Conservation (phyloP, 2,888 invertebrate species). For the Leptarthrus brevirostris region DNA sequence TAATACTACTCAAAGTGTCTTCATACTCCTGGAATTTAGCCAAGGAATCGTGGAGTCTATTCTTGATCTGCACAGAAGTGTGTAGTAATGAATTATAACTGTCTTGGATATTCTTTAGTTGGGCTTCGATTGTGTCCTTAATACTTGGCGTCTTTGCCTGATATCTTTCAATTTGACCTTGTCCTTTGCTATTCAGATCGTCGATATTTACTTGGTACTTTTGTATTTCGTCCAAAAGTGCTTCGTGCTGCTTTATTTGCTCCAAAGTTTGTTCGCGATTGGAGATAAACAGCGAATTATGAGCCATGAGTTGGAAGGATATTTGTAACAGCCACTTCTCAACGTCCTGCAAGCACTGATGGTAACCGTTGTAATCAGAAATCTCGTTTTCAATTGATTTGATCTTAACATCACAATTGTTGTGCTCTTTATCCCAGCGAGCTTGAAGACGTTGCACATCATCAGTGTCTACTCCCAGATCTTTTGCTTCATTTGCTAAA, state of each 20-base stretch:
- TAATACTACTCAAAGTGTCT: slow-evolving; percentile 86
- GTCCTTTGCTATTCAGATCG: slow-evolving; percentile 84
- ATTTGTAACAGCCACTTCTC: slow-evolving; percentile 96
- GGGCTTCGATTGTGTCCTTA: slow-evolving; percentile 82
- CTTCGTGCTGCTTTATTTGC: slow-evolving; percentile 89
- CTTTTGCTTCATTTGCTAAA: slow-evolving; percentile 78
- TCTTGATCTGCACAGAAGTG: slow-evolving; percentile 91
- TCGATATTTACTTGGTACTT: slow-evolving; percentile 85
- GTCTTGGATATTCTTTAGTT: slow-evolving; percentile 90
- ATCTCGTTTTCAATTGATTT: slow-evolving; percentile 83
- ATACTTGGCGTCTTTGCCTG: slow-evolving; percentile 78
- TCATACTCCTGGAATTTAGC: slow-evolving; percentile 95
- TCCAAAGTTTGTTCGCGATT: slow-evolving; percentile 91
- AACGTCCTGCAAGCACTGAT: slow-evolving; percentile 89
- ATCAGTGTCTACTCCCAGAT: slow-evolving; percentile 75
- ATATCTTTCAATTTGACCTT: slow-evolving; percentile 85
- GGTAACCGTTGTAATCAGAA: slow-evolving; percentile 86
- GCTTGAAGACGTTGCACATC: slow-evolving; percentile 76
- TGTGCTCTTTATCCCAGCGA: slow-evolving; percentile 77
- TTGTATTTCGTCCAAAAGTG: slow-evolving; percentile 80
- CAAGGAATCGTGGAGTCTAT: slow-evolving; percentile 86
- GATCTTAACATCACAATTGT: slow-evolving; percentile 73
- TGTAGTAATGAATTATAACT: slow-evolving; percentile 90
- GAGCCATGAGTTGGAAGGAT: slow-evolving; percentile 95
- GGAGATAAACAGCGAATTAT: slow-evolving; percentile 92